Conservation (phyloP, 2,888 invertebrate species). For the Himalopsyche kuldschensis region DNA sequence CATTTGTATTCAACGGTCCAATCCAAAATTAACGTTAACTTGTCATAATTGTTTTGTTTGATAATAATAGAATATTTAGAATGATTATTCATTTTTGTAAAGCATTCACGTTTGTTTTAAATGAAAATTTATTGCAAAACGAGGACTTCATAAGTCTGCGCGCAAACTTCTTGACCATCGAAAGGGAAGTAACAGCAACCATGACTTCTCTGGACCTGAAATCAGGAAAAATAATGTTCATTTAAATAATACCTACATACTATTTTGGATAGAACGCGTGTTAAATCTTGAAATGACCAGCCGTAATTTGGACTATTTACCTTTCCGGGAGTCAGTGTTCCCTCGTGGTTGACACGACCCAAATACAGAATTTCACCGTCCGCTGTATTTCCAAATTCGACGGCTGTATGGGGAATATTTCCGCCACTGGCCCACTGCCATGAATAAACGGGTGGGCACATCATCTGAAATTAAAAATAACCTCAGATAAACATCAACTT, state of each 20-base stretch:
- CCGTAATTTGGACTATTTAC: slow-evolving; percentile 45
- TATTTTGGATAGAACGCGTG: too few relatives aligned
- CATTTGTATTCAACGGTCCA: too few relatives aligned
- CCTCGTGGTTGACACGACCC: slow-evolving; percentile 68
- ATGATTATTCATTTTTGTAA: too few relatives aligned
- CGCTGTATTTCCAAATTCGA: slow-evolving; percentile 64
- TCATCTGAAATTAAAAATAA: background rate
- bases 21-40: too few relatives aligned
- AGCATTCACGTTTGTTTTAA: too few relatives aligned
- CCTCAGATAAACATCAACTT: too few relatives aligned
- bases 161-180: slow-evolving; percentile 58
- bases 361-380: slow-evolving; percentile 70
- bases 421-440: slow-evolving; percentile 68
- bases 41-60: too few relatives aligned
- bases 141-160: slow-evolving; percentile 60
- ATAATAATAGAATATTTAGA: too few relatives aligned
- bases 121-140: background rate
- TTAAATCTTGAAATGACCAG: too few relatives aligned
- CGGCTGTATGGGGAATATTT: slow-evolving; percentile 65
- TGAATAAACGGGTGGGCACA: slow-evolving; percentile 41
- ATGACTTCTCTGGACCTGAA: slow-evolving; percentile 57
- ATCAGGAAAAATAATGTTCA: slow-evolving; percentile 13
- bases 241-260: background rate
- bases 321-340: slow-evolving; percentile 71
- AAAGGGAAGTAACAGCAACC: slow-evolving; percentile 57